These are phyloP conservation scores for Pardalotus punctatus DNA, from an alignment of 2,113 vertebrate genomes.

Conservation along the genomic window DNA sequence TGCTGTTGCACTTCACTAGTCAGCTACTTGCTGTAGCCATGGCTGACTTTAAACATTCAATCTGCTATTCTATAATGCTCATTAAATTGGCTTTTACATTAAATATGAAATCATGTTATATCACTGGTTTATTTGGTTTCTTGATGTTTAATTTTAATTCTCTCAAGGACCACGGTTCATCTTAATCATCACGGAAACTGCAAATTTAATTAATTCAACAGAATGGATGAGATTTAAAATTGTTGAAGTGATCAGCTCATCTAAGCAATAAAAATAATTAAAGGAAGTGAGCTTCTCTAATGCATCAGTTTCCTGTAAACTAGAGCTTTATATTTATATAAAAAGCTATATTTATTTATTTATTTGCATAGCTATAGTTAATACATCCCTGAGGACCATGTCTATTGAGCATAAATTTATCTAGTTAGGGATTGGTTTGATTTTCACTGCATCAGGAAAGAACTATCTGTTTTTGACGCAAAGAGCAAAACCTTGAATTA, in stretches of 20 bases:
- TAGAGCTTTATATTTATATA: background rate
- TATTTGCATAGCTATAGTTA: background rate
- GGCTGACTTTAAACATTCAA: background rate
- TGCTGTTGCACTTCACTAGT: background rate
- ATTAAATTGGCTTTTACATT: background rate
- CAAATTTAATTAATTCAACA: background rate
- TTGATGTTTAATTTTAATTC: background rate
- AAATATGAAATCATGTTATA: background rate
- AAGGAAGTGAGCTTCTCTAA: background rate
- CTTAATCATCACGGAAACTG: background rate
- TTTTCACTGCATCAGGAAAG: background rate
- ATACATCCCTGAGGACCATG: background rate
- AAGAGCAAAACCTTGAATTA: background rate
- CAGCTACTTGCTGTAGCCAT: background rate
- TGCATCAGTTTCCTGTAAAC: background rate
- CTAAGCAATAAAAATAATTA: constrained; percentile 9
- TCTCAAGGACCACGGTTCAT: background rate
- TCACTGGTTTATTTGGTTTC: background rate
- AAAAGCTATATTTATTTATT: background rate
- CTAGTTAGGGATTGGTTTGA: background rate
- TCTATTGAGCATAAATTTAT: background rate
- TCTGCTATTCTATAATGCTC: background rate
- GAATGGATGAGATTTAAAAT: background rate
- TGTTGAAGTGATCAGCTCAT: background rate
- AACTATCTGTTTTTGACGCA: background rate